These are phyloP conservation scores for Egretta garzetta DNA, from an alignment of 2,113 vertebrate genomes.

Conservation along the genomic window DNA sequence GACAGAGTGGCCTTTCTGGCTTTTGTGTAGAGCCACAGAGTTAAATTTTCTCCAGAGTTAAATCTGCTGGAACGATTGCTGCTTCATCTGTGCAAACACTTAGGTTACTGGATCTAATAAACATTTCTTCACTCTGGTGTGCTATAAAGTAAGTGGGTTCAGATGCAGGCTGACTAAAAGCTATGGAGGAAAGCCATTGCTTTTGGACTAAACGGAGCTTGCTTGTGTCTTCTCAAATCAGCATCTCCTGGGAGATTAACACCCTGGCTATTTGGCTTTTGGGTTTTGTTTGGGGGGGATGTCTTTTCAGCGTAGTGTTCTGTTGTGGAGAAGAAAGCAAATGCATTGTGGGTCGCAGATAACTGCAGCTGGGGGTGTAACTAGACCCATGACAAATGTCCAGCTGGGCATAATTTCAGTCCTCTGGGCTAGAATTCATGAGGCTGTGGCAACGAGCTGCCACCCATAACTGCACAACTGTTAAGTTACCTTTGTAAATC, in stretches of 20 bases:
- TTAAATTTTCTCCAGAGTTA: conserved; percentile 41
- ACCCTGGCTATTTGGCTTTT: neutral
- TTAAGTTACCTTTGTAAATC: neutral
- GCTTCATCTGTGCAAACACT: conserved; percentile 54
- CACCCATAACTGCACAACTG: neutral
- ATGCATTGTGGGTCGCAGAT: neutral
- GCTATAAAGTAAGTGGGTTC: conserved; percentile 41
- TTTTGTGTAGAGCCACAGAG: conserved; percentile 10
- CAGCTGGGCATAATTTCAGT: neutral
- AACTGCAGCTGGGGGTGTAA: neutral
- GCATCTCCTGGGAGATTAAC: conserved; percentile 25
- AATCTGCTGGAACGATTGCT: conserved; percentile 37
- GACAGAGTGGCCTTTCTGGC: neutral
- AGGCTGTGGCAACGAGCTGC: neutral
- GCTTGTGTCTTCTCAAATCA: conserved; percentile 44
- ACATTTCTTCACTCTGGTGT: conserved; percentile 60
- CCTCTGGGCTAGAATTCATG: neutral
- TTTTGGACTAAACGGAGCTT: conserved; percentile 24
- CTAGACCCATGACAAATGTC: neutral
- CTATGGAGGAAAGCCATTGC: neutral
- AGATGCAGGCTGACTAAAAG: conserved; percentile 3
- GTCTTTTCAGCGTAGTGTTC: neutral
- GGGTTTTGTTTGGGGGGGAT: neutral
- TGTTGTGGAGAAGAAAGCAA: neutral
- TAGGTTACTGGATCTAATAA: conserved; percentile 54